Base-by-base conservation (phyloP, 1,140 invertebrate species). In the Latrodectus geometricus region DNA sequence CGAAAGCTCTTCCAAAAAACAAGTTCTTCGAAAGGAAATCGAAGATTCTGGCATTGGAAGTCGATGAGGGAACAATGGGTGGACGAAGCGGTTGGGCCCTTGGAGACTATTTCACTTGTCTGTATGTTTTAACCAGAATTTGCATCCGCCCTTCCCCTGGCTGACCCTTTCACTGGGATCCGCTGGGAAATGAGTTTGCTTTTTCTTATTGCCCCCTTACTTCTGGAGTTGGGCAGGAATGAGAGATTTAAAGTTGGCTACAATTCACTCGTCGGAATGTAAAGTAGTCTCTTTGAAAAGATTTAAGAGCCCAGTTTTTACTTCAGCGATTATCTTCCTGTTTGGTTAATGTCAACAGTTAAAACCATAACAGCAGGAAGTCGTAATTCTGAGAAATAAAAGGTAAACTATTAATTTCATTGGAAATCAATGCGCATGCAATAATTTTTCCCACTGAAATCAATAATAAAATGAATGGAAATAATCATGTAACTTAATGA, bases 11-110 rank as follows among this genome's bases (percentile, higher is more conserved):
- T n/a, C 21, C 11, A 52, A 70, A 77, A 86, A 50, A 78, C 72
- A 23, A 84, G 65, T 48, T 78, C 65, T 35, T 61, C 75, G 48
- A 86, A 86, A 49, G 83, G 83, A 86, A 86, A 86, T 86, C 83
- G 83, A 86, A 86, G 21, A 35, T 21, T n/a, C 20, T 35, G 50
- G 50, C 49, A 86, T 86, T 66, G 83, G 83, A 86, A 86, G 75
- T 78, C 83, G 83, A 78, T 86, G 74, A 8, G 9, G 72, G 70
- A 81, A 81, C 79, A 81, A 81, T 81, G 66, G 82, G 75, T 69
- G 68, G 83, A 49, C 66, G 83, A 72, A 76, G 56, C 48, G 61
- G 52, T 5, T 8, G 65, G 72, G n/a, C 23, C 56, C 35, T 75
- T 48, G 72, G 35, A 56, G 74, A 15, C 12, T 56, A 7, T 76